A percentile compares a stretch with the other conserved stretches of the same genome.
Evolutionary conservation across 2,113 vertebrate species (phyloP).

Genomic region (Pycnonotus jocosus): DNA sequence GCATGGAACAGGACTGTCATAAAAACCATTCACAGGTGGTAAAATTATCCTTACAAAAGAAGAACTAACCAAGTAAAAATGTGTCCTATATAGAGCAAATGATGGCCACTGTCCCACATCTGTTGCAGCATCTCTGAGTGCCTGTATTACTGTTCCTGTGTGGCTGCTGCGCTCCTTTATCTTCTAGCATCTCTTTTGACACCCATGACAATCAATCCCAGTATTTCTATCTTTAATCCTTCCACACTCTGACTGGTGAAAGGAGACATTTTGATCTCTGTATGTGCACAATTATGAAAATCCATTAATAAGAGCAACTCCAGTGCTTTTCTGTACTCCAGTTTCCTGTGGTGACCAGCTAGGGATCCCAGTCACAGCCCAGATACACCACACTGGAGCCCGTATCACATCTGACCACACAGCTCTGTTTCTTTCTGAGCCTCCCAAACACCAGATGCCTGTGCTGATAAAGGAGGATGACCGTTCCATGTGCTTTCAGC

Average conservation of each 20-base stretch:
- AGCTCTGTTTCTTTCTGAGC: not conserved
- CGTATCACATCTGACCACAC: constrained; percentile 24
- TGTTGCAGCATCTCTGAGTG: not conserved
- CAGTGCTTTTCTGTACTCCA: not conserved
- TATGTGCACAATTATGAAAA: not conserved
- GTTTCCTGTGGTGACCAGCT: not conserved
- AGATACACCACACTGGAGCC: not conserved
- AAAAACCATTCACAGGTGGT: not conserved
- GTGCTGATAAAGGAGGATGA: not conserved
- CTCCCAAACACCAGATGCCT: constrained; percentile 27
- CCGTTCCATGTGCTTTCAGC: not conserved
- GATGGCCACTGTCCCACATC: not conserved
- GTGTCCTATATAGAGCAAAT: not conserved
- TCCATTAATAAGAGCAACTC: not conserved
- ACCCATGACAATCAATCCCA: not conserved
- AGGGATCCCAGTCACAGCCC: not conserved
- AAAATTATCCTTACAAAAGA: not conserved
- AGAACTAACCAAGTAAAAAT: not conserved
- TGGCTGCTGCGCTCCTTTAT: not conserved
- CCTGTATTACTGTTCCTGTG: not conserved
- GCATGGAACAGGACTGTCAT: not conserved
- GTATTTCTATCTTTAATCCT: not conserved
- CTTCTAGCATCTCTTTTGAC: not conserved
- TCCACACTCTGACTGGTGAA: not conserved
- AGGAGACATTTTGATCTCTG: not conserved